These are phyloP conservation scores for Agrochola lychnidis DNA, from an alignment of 2,888 invertebrate genomes.

Conservation along the genomic window DNA sequence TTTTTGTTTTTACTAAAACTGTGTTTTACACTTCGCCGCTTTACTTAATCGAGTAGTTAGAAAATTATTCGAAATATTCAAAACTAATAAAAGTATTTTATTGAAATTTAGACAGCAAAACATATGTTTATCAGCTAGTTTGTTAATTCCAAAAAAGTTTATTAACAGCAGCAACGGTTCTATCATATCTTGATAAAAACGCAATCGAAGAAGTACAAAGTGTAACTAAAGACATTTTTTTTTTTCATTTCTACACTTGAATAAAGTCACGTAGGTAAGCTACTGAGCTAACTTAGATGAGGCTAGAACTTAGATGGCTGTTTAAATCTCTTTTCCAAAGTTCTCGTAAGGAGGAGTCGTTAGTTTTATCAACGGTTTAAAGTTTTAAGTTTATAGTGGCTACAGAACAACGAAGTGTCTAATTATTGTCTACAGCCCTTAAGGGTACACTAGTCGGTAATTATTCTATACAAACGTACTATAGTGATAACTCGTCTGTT, in stretches of 20 bases:
- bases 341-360: not conserved
- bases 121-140: not conserved
- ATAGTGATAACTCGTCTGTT: no score
- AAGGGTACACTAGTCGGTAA: no score
- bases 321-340: conserved; percentile 9
- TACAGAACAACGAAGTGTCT: not conserved
- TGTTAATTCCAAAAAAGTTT: not conserved
- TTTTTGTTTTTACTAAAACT: no score
- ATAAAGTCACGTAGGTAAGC: conserved; percentile 4
- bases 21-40: not conserved
- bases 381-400: not conserved
- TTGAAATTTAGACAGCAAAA: no score
- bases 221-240: not conserved
- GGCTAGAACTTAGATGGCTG: not conserved
- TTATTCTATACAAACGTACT: no score
- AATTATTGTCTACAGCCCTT: no score
- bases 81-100: not conserved
- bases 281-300: conserved; percentile 1
- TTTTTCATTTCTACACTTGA: not conserved
- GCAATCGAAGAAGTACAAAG: not conserved
- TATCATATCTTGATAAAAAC: not conserved
- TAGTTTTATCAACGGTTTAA: not conserved
- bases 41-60: not conserved
- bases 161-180: not conserved
- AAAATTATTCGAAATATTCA: not conserved